Conservation (phyloP, 2,797 vertebrate genomes). For the Somateria mollissima region DNA sequence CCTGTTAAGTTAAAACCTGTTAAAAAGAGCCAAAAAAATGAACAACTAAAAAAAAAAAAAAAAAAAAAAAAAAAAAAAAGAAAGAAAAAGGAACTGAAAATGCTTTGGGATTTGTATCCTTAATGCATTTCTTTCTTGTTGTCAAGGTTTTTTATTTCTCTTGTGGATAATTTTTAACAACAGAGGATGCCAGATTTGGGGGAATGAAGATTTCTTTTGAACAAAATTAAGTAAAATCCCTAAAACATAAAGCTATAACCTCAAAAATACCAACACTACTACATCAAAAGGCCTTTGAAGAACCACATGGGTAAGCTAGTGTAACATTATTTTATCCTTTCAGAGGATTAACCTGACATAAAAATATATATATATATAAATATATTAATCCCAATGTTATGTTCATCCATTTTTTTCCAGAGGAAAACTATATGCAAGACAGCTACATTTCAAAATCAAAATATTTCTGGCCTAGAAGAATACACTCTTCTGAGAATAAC, state of each 20-base stretch:
- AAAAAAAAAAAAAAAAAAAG: neutral
- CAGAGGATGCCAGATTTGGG: neutral
- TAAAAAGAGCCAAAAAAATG: neutral
- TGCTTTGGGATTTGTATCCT: neutral
- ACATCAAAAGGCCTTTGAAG: slow-evolving; percentile 18
- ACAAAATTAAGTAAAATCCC: neutral
- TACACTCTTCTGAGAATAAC: slow-evolving; percentile 4
- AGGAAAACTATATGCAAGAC: neutral
- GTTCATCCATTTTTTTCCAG: neutral
- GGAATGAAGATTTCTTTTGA: slow-evolving; percentile 9
- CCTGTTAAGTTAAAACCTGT: neutral
- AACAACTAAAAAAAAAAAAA: neutral
- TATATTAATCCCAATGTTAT: neutral
- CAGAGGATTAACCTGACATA: neutral
- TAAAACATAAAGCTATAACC: neutral
- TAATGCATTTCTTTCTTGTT: neutral
- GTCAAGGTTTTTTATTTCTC: slow-evolving; percentile 21
- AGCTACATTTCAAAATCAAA: slow-evolving; percentile 37
- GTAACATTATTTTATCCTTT: neutral
- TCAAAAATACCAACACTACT: neutral
- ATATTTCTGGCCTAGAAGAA: slow-evolving; percentile 20
- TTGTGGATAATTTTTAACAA: slow-evolving; percentile 14
- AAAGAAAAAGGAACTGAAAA: neutral
- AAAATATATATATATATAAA: neutral
- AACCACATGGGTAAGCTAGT: neutral